Conservation (phyloP, 2,113 vertebrate species). For the Cinclus cinclus region DNA sequence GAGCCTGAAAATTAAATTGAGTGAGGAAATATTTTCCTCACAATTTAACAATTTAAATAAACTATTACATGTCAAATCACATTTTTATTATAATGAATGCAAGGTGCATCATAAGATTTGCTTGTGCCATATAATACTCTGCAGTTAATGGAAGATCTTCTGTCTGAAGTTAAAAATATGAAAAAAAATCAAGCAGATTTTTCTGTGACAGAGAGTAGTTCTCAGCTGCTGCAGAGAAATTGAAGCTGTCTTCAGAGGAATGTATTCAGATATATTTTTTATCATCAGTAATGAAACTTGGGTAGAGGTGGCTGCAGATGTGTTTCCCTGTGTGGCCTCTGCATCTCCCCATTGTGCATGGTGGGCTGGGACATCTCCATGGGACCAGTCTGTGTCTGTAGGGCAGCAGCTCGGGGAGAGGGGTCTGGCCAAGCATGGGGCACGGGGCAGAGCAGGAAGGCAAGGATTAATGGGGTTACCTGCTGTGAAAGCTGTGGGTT, state of each 20-base stretch:
- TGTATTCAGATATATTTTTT: neutral
- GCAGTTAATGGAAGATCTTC: neutral
- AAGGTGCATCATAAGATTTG: neutral
- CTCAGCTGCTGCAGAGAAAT: neutral
- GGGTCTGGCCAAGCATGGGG: neutral
- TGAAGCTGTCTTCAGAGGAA: fast-evolving
- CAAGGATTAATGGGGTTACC: neutral
- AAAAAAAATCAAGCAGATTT: neutral
- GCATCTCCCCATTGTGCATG: neutral
- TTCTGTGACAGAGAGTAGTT: neutral
- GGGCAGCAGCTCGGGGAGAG: fast-evolving
- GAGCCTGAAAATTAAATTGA: neutral
- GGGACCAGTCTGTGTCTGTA: fast-evolving
- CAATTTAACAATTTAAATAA: neutral
- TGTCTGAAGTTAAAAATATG: neutral
- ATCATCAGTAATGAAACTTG: neutral
- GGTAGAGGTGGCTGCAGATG: neutral
- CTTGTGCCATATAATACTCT: neutral
- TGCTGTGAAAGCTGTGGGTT: neutral
- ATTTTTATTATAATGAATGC: neutral
- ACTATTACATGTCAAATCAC: neutral
- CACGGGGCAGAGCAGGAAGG: neutral
- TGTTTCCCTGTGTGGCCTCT: fast-evolving
- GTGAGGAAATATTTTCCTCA: neutral
- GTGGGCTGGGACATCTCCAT: neutral